Evolutionary conservation across 2,888 invertebrate species (phyloP), one percentile per base, ranked within the genome.

Genomic region (Ecliptopera silaceata): DNA sequence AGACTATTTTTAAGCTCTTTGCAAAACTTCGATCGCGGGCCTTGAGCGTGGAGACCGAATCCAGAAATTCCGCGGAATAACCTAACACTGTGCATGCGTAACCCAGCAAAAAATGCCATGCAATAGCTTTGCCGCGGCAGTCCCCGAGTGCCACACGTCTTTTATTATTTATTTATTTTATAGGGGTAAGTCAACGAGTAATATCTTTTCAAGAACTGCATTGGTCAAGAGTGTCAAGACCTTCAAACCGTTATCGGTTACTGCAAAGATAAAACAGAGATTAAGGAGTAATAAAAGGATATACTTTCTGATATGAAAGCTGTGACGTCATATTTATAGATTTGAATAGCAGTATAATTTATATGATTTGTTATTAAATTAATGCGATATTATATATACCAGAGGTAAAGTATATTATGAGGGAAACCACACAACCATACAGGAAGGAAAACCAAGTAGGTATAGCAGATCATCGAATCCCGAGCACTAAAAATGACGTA

Each of bases 301-400:
- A 31, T 45, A 11, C 18, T 38, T 45, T 31, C 18, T 12, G 29
- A 52, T 45, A 52, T 15, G 38, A 52, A 44, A 52, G 44, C 39
- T 13, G 4, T 51, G 51, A 51, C 51, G 36, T 51, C 44, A 44
- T 20, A 5, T 32, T 34, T 34, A 50, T 43, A 11, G 34, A n/a
- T 15, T 12, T 3, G n/a, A 46, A 22, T 17, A 15, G 11, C 18
- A 39, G 15, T 36, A 36, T 15, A 13, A 34, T 13, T 8, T 15
- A 13, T 6, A 36, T 15, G 36, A 15, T 36, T 36, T 36, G 36
- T 36, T 8, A 15, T 29, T 29, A 29, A n/a, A n/a, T n/a, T n/a
- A n/a, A n/a, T n/a, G n/a, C n/a, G n/a, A n/a, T n/a, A n/a, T 20
- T 5, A 6, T 22, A 22, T 1, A 22, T 6, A 1, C 22, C n/a